Evolutionary conservation across 2,797 vertebrate genomes (phyloP), one percentile per base, ranked within the genome.

Genomic region (Bovichtus diacanthus): DNA sequence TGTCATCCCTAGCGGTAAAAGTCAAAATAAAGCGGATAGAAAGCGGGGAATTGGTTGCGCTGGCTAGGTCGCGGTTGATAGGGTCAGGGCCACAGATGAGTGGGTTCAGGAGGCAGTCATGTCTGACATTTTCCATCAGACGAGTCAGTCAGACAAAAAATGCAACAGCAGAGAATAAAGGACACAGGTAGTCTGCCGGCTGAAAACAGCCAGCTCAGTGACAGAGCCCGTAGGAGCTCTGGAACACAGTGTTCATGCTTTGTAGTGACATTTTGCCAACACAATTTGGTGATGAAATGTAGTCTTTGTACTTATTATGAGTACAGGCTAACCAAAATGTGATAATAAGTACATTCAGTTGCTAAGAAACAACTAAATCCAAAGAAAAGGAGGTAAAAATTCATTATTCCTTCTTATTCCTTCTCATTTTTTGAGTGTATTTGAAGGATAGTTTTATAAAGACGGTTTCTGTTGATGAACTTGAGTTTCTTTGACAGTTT

Each of bases 101-200:
- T 60, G 81, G 73, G 69, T 86, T 85, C 75, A 62, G 78, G 66
- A 87, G 25, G 80, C 82, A 82, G 83, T 80, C 87, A 67, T 82
- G 90, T 89, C 74, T 81, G 88, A 87, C 84, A 84, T 84, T 87
- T 82, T 81, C 68, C 74, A 70, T 88, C 87, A 83, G 72, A 79
- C 38, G 19, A 83, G 53, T 70, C 73, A 66, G 61, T 62, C 67
- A 65, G 47, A 83, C 65, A 66, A 74, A 82, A 76, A 76, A 77
- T 19, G 53, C 62, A 43, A 59, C 19, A 63, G 67, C 23, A 70
- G 51, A 85, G 69, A 86, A 65, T 73, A 80, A 88, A 78, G 63
- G 74, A 88, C 78, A 68, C 66, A 43, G 60, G 62, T 74, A 58
- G 58, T 68, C 25, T 6, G 4, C 60, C n/a, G 60, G 31, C 58